These are phyloP conservation scores for Sinelater perroti DNA, from an alignment of 2,888 invertebrate species.

Conservation along the genomic window DNA sequence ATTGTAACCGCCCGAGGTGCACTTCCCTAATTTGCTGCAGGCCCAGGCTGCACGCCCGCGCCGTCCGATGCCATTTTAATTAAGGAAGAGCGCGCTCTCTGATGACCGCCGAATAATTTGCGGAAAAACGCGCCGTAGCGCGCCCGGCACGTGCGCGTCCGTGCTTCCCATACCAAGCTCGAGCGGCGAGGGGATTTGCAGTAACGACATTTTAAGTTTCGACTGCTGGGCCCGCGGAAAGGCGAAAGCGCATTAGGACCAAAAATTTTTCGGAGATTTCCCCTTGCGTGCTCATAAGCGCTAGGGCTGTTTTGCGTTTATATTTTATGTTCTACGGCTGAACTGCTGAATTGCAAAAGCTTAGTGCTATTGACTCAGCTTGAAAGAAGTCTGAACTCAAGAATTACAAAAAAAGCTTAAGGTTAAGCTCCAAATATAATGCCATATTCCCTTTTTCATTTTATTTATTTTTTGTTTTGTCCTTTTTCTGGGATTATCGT, in stretches of 20 bases:
- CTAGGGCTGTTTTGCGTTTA: conserved; percentile 15
- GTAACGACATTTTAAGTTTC: conserved; percentile 54
- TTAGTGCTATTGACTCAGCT: no score
- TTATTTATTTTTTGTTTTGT: no score
- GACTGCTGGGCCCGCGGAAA: conserved; percentile 47
- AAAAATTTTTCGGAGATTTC: conserved; percentile 39
- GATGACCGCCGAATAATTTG: conserved; percentile 36
- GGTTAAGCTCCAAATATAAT: no score
- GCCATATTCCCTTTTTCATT: no score
- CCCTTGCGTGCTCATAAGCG: conserved; percentile 1
- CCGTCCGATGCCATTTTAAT: conserved; percentile 27
- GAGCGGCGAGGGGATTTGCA: conserved; percentile 49
- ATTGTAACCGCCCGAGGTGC: conserved; percentile 3
- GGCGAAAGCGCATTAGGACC: conserved; percentile 44
- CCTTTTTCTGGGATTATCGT: no score
- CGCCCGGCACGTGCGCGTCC: conserved; percentile 45
- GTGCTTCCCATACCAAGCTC: conserved; percentile 52
- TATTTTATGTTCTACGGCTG: no score
- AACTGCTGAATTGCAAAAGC: no score
- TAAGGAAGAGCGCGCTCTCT: conserved; percentile 29
- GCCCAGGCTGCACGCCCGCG: no score
- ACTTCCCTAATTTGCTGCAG: conserved; percentile 11
- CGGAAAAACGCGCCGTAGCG: conserved; percentile 32
- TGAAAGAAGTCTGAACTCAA: no score
- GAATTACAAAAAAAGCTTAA: no score